Evolutionary conservation across 2,888 invertebrate species (phyloP).

Genomic region (Leptinotarsa rubiginosa): DNA sequence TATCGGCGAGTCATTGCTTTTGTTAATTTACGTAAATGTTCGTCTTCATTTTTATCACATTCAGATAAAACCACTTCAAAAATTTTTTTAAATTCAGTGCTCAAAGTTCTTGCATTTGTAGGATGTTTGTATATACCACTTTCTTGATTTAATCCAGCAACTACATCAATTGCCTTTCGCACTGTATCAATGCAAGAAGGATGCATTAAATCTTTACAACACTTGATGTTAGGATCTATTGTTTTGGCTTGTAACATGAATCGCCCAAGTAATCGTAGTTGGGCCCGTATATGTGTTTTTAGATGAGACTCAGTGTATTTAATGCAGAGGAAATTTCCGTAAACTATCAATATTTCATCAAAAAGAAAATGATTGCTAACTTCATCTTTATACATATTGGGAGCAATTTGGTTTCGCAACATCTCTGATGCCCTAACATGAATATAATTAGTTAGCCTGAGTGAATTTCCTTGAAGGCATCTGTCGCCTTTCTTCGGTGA

Average conservation of each 20-base stretch:
- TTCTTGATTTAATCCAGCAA: slow-evolving; percentile 23
- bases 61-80: slow-evolving; percentile 23
- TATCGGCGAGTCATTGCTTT: slow-evolving; percentile 8
- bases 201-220: slow-evolving; percentile 26
- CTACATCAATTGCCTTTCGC: slow-evolving; percentile 21
- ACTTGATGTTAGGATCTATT: slow-evolving; percentile 6
- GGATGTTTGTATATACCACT: slow-evolving; percentile 25
- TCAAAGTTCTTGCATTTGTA: slow-evolving; percentile 20
- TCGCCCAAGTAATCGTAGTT: slow-evolving; percentile 23
- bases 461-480: slow-evolving; percentile 12
- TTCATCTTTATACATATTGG: slow-evolving; percentile 12
- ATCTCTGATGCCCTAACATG: slow-evolving; percentile 12
- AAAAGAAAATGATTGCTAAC: slow-evolving; percentile 26
- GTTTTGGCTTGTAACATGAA: slow-evolving; percentile 21
- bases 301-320: slow-evolving; percentile 22
- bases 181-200: slow-evolving; percentile 22
- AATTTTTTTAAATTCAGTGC: slow-evolving; percentile 24
- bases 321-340: slow-evolving; percentile 24
- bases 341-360: slow-evolving; percentile 26
- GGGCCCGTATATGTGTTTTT: slow-evolving; percentile 25
- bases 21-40: slow-evolving; percentile 18
- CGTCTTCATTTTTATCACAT: slow-evolving; percentile 9
- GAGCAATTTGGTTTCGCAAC: slow-evolving; percentile 10
- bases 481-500: slow-evolving; percentile 28
- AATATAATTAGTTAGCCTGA: slow-evolving; percentile 14